phyloP scores from a whole-genome alignment of 2,888 invertebrate genomes.

The Nephrotoma appendiculata region DNA sequence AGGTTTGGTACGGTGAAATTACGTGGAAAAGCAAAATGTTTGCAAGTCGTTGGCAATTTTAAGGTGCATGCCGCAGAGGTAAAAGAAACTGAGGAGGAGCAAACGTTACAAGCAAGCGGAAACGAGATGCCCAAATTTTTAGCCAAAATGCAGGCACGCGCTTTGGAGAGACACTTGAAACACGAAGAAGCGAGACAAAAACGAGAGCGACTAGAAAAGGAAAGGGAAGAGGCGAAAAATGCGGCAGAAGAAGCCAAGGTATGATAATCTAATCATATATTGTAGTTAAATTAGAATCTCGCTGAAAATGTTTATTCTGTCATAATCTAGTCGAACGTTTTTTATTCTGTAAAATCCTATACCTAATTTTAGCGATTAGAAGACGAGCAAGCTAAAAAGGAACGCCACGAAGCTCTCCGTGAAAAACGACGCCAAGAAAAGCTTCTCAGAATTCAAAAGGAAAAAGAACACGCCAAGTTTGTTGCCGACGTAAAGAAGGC shows the following conservation, averaged over 20 bases:
- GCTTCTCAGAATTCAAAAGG: slow-evolving; percentile 43
- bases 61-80: slow-evolving; percentile 23
- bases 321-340: not conserved
- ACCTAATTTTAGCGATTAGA: slow-evolving; percentile 22
- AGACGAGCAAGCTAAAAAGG: slow-evolving; percentile 45
- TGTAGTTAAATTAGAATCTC: too few species aligned
- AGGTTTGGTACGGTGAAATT: slow-evolving; percentile 41
- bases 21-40: slow-evolving; percentile 33
- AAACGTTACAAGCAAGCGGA: slow-evolving; percentile 25
- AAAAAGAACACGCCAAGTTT: slow-evolving; percentile 35
- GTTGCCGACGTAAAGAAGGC: slow-evolving; percentile 33
- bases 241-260: slow-evolving; percentile 32
- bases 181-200: slow-evolving; percentile 28
- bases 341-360: not conserved
- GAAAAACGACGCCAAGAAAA: slow-evolving; percentile 45
- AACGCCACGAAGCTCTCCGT: slow-evolving; percentile 42
- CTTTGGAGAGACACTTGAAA: slow-evolving; percentile 41
- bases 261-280: not conserved
- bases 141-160: slow-evolving; percentile 57
- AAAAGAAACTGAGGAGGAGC: slow-evolving; percentile 16
- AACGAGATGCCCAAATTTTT: slow-evolving; percentile 47
- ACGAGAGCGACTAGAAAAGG: slow-evolving; percentile 26
- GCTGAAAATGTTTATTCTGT: not conserved
- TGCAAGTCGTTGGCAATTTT: slow-evolving; percentile 27
- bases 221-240: slow-evolving; percentile 30